phyloP scores from a whole-genome alignment of 2,888 invertebrate genomes.

The Sturmia bella region DNA sequence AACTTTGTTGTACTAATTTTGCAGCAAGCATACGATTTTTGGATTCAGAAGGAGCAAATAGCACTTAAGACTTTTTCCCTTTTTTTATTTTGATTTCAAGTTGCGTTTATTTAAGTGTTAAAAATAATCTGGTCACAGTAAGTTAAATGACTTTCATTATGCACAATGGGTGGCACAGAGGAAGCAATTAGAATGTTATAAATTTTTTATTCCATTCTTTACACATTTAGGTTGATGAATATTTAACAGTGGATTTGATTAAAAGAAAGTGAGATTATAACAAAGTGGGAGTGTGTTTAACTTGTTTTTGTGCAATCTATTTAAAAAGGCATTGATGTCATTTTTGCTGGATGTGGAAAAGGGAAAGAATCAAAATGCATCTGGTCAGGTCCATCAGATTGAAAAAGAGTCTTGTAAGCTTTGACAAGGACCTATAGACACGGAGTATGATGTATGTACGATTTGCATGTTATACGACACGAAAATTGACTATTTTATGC shows the following conservation, averaged over 20 bases:
- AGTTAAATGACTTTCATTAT: conserved; percentile 48
- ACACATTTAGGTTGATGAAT: conserved; percentile 13
- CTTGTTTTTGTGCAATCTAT: no score
- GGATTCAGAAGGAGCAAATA: conserved; percentile 4
- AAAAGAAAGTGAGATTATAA: background rate
- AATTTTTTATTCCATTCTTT: conserved; percentile 39
- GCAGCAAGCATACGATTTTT: conserved; percentile 10
- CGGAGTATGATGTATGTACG: no score
- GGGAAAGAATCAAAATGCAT: no score
- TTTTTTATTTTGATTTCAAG: background rate
- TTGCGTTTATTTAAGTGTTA: conserved; percentile 62
- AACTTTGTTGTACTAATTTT: conserved; percentile 4
- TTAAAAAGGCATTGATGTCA: no score
- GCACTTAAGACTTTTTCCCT: conserved; percentile 5
- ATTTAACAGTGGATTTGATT: conserved; percentile 4
- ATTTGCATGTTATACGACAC: no score
- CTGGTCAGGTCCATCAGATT: no score
- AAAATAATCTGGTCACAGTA: conserved; percentile 61
- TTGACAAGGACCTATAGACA: no score
- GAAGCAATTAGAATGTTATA: conserved; percentile 80
- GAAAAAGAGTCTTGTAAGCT: no score
- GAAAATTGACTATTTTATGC: no score
- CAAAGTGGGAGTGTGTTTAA: background rate
- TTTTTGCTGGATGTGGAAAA: no score
- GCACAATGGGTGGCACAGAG: conserved; percentile 70